A percentile compares a stretch with the other conserved stretches of the same genome.
phyloP scores from a whole-genome alignment of 2,113 vertebrate genomes.

The Corvus hawaiiensis region DNA sequence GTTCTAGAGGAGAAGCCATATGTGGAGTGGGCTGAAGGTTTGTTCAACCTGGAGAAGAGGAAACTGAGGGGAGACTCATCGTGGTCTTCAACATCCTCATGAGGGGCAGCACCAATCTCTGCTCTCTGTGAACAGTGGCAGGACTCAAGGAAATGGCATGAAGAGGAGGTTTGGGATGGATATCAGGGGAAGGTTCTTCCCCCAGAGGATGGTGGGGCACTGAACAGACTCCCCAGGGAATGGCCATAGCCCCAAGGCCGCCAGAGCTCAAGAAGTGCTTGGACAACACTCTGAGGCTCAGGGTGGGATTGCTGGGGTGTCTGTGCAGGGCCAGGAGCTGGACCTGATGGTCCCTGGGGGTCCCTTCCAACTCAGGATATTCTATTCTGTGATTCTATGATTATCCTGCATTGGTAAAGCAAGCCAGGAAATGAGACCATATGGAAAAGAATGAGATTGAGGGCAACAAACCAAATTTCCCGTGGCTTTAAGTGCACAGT shows the following conservation, averaged over 20 bases:
- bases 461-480: neutral
- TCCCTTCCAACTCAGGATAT: neutral
- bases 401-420: neutral
- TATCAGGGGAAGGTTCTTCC: neutral
- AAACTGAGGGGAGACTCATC: accelerated
- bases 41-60: neutral
- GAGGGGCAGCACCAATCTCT: neutral
- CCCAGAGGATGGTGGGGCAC: neutral
- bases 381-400: too few species aligned
- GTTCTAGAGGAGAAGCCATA: neutral
- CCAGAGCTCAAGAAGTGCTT: neutral
- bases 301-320: neutral
- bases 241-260: neutral
- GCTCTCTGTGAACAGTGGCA: neutral
- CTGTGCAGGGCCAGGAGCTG: neutral
- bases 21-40: neutral
- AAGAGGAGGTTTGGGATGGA: neutral
- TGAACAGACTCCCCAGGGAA: neutral
- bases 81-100: neutral
- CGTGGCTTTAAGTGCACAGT: accelerated
- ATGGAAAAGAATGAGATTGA: neutral
- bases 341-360: neutral
- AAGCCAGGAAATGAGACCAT: neutral
- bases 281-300: too few species aligned
- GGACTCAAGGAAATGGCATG: neutral